Base-by-base conservation (phyloP, 1,140 invertebrate genomes). In the Hirudo medicinalis region DNA sequence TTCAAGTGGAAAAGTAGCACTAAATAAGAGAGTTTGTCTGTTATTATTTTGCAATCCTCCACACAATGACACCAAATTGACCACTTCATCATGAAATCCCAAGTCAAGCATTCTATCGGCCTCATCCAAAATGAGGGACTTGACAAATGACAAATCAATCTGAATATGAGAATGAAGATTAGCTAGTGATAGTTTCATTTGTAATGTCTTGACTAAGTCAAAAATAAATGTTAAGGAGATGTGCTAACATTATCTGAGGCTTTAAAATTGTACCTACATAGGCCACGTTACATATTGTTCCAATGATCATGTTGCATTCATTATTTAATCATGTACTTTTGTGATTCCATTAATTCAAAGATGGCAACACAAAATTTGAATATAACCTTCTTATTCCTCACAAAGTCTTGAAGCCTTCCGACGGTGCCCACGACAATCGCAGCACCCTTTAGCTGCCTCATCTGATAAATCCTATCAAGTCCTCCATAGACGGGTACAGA, bases 61-160 rank as follows among this genome's bases (percentile, higher is more conserved):
- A 11, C 85, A 76, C 77, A 91, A 87, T 15, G 85, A 83, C 75
- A 94, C 86, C 57, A 95, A 86, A 74, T 86, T 87, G 54, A 90
- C 86, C 49, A 95, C 87, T 49, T 86, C 87, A 0, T 86, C 86
- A 73, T 88, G 84, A 78, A 96, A 97, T 13, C 93, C 81, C 80
- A 82, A 89, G 76, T 97, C 93, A 27, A 97, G 80, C 92, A 98
- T 96, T n/a, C 92, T 85, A 81, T 97, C 94, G 5, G 94, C 95
- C 83, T 98, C 95, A 80, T 98, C 95, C 5, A 98, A 81, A 0
- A 98, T 90, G 4, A 75, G 53, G 49, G n/a, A 69, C 53, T 66
- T 74, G 9, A 69, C 49, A 13, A 71, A 54, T 8, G 29, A 53
- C 67, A 74, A 54, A 25, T 66, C 36, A 55, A 74, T 72, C 71